Evolutionary conservation across 1,140 invertebrate species (phyloP), one percentile per base, ranked within the genome.

Genomic region (Neotoxoptera formosana): DNA sequence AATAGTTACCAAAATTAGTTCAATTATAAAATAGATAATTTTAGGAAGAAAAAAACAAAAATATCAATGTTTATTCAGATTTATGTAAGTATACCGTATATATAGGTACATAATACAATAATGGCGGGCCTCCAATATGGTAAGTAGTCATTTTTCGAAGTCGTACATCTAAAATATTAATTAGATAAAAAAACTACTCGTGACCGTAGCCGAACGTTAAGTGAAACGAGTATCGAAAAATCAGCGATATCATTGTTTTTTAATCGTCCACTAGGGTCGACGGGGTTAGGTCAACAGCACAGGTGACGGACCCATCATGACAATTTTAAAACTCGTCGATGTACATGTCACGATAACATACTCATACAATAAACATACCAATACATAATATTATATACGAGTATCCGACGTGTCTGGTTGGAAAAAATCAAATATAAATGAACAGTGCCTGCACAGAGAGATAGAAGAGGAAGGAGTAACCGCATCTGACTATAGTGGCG

Each of bases 211-310:
- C 60, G 60, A n/a, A 17, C 60, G 60, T 76, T 76, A 76, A 76
- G 60, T 76, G 60, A 76, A 76, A 76, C 14, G 60, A 17, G 30
- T 76, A 76, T 76, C 60, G 30, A 76, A 76, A 76, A 76, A 76
- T 76, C n/a, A n/a, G 60, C 60, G 7, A 76, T 76, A 76, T 76
- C 60, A 76, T 76, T 76, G 60, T 67, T n/a, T 76, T 76, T 76
- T 76, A 76, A 76, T 76, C 60, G 60, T 76, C 60, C 60, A 30
- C 17, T 14, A 17, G n/a, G 60, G 30, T 76, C 60, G n/a, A 76
- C 30, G n/a, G 17, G 60, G 60, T 76, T n/a, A 76, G 60, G 60
- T 76, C 60, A 4, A 76, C 14, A 76, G 14, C 60, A 76, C 30
- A 76, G 14, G 23, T 76, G 30, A 76, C 60, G 60, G 14, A 76